A percentile compares a stretch with the other conserved stretches of the same genome.
Evolutionary conservation across 2,113 vertebrate genomes (phyloP).

Genomic region (Scophthalmus maximus): DNA sequence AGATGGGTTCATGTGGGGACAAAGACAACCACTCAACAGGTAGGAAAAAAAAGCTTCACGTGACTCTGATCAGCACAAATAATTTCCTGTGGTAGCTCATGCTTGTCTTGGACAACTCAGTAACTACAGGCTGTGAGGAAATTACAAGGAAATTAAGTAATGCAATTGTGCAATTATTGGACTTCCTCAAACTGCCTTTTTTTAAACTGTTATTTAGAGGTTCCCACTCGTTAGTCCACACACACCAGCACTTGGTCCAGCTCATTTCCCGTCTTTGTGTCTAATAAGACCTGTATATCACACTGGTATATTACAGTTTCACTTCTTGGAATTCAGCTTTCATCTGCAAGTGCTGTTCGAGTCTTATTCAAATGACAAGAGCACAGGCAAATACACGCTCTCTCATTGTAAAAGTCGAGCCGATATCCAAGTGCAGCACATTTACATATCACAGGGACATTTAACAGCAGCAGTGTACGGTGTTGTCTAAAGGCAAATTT

Average conservation of each 20-base stretch:
- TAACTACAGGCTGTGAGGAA: not conserved
- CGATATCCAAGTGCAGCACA: slow-evolving; percentile 18
- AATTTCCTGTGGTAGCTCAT: slow-evolving; percentile 15
- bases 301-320: slow-evolving; percentile 10
- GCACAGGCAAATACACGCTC: slow-evolving; percentile 21
- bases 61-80: slow-evolving; percentile 10
- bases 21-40: slow-evolving; percentile 1
- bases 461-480: slow-evolving; percentile 6
- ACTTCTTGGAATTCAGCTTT: slow-evolving; percentile 28
- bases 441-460: slow-evolving; percentile 16
- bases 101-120: slow-evolving; percentile 12
- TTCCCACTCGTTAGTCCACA: slow-evolving; percentile 9
- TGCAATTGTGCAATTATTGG: not conserved
- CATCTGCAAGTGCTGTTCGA: slow-evolving; percentile 28
- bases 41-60: slow-evolving; percentile 4
- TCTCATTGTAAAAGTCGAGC: not conserved
- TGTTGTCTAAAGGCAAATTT: slow-evolving; percentile 25
- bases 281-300: slow-evolving; percentile 14
- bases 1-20: slow-evolving; percentile 24
- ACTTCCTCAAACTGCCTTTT: slow-evolving; percentile 18
- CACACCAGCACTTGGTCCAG: slow-evolving; percentile 2
- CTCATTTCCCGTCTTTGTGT: slow-evolving; percentile 36
- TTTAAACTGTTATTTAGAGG: slow-evolving; percentile 7
- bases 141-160: slow-evolving; percentile 14
- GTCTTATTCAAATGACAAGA: slow-evolving; percentile 49